These are phyloP conservation scores for Eurystomus gularis DNA, from an alignment of 2,113 vertebrate species.

Conservation along the genomic window DNA sequence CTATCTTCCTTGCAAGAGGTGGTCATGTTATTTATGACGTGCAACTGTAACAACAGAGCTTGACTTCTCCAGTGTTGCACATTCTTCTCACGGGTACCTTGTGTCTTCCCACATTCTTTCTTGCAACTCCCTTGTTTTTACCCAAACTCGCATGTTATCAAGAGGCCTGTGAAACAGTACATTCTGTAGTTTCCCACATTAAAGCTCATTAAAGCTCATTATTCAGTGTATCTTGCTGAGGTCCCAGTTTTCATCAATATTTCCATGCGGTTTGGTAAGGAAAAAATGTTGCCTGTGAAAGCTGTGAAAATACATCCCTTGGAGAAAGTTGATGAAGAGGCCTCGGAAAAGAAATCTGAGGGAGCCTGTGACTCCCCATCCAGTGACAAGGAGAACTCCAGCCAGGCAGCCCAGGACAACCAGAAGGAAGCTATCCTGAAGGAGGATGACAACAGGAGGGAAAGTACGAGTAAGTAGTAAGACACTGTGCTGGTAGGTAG, in stretches of 20 bases:
- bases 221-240: background rate
- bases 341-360: constrained; percentile 88
- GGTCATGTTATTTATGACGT: too few relatives aligned
- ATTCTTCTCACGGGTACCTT: too few relatives aligned
- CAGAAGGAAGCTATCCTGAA: constrained; percentile 82
- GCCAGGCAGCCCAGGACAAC: constrained; percentile 84
- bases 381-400: constrained; percentile 96
- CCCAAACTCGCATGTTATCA: too few relatives aligned
- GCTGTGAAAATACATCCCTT: constrained; percentile 90
- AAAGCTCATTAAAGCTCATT: background rate
- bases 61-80: too few relatives aligned
- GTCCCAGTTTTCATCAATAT: background rate
- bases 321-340: constrained; percentile 83
- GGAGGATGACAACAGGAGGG: constrained; percentile 88
- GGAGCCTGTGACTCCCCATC: constrained; percentile 94
- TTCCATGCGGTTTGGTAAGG: constrained; percentile 84
- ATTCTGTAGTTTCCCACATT: too few relatives aligned
- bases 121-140: too few relatives aligned
- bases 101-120: too few relatives aligned
- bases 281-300: constrained; percentile 87
- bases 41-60: too few relatives aligned
- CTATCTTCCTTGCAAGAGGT: too few relatives aligned
- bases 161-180: too few relatives aligned
- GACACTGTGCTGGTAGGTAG: background rate
- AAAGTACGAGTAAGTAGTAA: constrained; percentile 85